A percentile compares a stretch with the other conserved stretches of the same genome.
These are phyloP conservation scores for Irena cyanogastra DNA, from an alignment of 2,113 vertebrate species.

Conservation along the genomic window DNA sequence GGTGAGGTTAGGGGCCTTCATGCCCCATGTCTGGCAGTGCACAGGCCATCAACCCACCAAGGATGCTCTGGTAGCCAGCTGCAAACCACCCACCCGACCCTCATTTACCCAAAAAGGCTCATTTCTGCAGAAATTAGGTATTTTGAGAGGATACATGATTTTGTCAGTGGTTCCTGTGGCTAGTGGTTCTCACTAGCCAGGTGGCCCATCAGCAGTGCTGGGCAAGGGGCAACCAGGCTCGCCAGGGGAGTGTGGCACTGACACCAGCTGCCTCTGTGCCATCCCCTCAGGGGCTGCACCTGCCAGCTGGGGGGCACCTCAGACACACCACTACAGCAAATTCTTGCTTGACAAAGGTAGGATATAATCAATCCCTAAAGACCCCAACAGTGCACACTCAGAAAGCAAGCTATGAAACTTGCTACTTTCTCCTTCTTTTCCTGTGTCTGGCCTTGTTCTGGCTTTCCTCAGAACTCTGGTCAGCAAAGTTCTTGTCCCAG, in stretches of 20 bases:
- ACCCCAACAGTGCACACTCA: background rate
- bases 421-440: background rate
- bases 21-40: background rate
- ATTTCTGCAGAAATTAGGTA: background rate
- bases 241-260: accelerated
- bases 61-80: background rate
- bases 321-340: background rate
- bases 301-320: background rate
- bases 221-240: background rate
- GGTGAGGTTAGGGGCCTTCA: background rate
- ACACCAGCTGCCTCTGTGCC: no score
- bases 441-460: background rate
- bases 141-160: background rate
- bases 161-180: background rate
- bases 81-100: background rate
- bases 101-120: background rate
- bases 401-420: background rate
- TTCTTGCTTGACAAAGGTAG: background rate
- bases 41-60: no score
- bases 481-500: accelerated
- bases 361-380: background rate
- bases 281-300: background rate
- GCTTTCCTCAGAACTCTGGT: background rate
- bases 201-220: background rate
- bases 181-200: background rate